Percentiles rank a stretch among this genome's conserved stretches.
phyloP scores from a whole-genome alignment of 2,113 vertebrate species.

The Mellivora capensis region DNA sequence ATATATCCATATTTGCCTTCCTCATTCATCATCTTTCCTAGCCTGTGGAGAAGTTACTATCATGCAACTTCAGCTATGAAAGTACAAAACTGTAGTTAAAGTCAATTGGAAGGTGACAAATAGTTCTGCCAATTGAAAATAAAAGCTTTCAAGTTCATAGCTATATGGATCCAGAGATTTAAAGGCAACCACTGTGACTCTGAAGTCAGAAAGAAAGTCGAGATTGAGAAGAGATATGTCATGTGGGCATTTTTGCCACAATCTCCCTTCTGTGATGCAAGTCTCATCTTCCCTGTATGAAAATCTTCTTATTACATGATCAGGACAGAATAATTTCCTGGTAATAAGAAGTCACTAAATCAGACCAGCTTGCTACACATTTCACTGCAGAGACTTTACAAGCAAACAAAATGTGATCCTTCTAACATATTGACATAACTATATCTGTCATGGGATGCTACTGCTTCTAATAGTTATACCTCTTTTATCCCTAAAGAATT shows the following conservation, averaged over 20 bases:
- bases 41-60: neutral
- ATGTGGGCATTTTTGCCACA: neutral
- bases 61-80: neutral
- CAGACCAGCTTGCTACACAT: neutral
- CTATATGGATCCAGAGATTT: neutral
- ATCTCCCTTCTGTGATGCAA: neutral
- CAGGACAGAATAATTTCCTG: neutral
- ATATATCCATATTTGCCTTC: neutral
- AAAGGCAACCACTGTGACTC: neutral
- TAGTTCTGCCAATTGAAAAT: neutral
- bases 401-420: neutral
- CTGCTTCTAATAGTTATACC: neutral
- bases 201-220: neutral
- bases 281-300: neutral
- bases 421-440: neutral
- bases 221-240: neutral
- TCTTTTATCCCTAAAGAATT: neutral
- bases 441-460: neutral
- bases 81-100: slow-evolving; percentile 6
- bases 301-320: neutral
- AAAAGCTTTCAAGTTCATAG: neutral
- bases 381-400: neutral
- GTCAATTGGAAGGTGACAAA: neutral
- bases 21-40: neutral
- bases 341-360: neutral